Evolutionary conservation across 2,888 invertebrate genomes (phyloP).

Genomic region (Aplocera efformata): DNA sequence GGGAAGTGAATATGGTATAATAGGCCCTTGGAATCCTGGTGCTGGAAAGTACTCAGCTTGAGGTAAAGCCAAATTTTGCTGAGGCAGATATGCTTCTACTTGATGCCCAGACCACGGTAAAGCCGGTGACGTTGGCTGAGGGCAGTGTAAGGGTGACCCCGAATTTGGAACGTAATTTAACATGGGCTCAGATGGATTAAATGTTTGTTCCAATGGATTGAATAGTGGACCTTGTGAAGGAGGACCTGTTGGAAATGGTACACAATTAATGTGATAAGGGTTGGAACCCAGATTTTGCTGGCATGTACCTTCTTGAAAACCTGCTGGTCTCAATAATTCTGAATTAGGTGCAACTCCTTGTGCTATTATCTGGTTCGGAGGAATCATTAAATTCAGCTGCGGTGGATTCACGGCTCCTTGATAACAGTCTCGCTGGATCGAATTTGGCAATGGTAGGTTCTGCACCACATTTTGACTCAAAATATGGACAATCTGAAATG

Average conservation of each 20-base stretch:
- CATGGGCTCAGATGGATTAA: neutral
- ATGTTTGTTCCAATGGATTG: neutral
- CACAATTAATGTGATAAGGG: slow-evolving; percentile 1
- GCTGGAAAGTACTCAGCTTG: neutral
- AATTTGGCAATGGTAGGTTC: slow-evolving; percentile 4
- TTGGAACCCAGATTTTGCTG: neutral
- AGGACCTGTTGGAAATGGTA: slow-evolving; percentile 3
- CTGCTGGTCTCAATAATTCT: slow-evolving; percentile 5
- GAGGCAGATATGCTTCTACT: neutral
- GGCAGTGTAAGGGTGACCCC: neutral
- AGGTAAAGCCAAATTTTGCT: slow-evolving; percentile 1
- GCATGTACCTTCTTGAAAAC: slow-evolving; percentile 1
- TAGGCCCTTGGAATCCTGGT: neutral
- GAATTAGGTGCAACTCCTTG: neutral
- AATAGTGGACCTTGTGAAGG: neutral
- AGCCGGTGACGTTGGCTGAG: neutral
- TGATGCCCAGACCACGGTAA: neutral
- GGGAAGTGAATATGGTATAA: neutral
- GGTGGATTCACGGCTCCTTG: slow-evolving; percentile 2
- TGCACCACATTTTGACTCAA: slow-evolving; percentile 21
- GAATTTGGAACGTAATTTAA: neutral
- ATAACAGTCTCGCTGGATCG: slow-evolving; percentile 11
- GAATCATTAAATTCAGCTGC: slow-evolving; percentile 8
- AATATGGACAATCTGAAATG: slow-evolving; percentile 32
- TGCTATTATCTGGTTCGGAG: slow-evolving; percentile 7